Evolutionary conservation across 53 echinoderm and acorn worm species (phyloP).

Genomic region (Stichopus horrens): DNA sequence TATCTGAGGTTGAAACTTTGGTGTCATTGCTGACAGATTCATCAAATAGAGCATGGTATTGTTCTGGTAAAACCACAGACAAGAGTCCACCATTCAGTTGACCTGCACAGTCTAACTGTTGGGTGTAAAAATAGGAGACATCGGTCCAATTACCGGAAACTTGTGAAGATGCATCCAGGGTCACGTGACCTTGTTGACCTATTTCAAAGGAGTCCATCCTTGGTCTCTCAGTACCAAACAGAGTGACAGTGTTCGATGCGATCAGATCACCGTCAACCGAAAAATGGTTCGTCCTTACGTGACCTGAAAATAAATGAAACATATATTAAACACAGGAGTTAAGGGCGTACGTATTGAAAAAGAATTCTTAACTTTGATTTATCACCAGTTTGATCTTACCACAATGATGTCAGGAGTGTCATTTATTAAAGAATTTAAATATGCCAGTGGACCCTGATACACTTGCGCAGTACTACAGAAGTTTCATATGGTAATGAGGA

Average conservation of each 20-base stretch:
- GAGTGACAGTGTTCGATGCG: neutral
- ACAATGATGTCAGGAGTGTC: too few relatives aligned
- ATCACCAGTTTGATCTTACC: too few relatives aligned
- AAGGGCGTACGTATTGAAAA: too few relatives aligned
- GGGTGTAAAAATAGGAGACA: neutral
- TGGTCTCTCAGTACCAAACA: neutral
- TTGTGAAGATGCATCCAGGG: conserved; percentile 5
- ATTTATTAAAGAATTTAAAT: too few relatives aligned
- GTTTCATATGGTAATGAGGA: too few relatives aligned
- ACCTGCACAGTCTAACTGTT: neutral
- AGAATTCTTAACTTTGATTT: too few relatives aligned
- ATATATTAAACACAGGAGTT: too few relatives aligned
- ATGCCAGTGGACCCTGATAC: too few relatives aligned
- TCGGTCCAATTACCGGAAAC: neutral
- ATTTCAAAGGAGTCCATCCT: neutral
- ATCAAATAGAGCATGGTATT: conserved; percentile 16
- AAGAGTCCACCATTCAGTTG: conserved; percentile 25
- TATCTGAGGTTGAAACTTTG: conserved; percentile 18
- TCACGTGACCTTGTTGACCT: conserved; percentile 5
- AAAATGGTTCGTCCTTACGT: neutral
- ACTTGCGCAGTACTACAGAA: too few relatives aligned
- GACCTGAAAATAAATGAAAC: neutral
- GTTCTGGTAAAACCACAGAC: conserved; percentile 39
- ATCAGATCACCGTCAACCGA: neutral
- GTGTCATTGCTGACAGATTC: neutral